phyloP scores from a whole-genome alignment of 1,140 invertebrate species.

The Uloborus diversus region DNA sequence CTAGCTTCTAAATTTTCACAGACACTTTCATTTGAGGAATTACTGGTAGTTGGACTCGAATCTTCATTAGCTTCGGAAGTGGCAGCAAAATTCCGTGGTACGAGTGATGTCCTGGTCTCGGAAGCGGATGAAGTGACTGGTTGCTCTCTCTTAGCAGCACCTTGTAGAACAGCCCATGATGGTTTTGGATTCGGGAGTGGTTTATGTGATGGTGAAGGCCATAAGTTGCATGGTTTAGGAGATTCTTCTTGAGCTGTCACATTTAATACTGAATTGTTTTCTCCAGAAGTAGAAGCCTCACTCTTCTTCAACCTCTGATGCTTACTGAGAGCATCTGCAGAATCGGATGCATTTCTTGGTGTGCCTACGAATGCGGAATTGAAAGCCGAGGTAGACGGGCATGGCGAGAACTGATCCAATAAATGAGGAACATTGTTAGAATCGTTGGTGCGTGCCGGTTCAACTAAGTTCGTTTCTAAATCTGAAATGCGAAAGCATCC shows the following conservation, averaged over 20 bases:
- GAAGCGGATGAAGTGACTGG: slow-evolving; percentile 30
- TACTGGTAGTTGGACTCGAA: slow-evolving; percentile 20
- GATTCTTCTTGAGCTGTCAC: neutral
- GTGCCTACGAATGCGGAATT: neutral
- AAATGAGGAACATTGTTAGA: slow-evolving; percentile 2
- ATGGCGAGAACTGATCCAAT: slow-evolving; percentile 24
- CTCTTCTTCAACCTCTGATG: slow-evolving; percentile 39
- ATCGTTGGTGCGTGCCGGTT: neutral
- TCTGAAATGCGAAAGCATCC: slow-evolving; percentile 11
- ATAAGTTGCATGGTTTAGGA: slow-evolving; percentile 18
- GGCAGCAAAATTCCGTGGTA: slow-evolving; percentile 6
- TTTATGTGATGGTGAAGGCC: slow-evolving; percentile 32
- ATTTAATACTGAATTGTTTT: neutral
- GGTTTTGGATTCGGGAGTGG: slow-evolving; percentile 44
- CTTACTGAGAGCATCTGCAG: neutral
- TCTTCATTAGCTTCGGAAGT: slow-evolving; percentile 24
- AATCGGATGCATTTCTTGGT: neutral
- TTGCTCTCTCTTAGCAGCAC: slow-evolving; percentile 24
- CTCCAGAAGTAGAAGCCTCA: neutral
- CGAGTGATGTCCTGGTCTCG: slow-evolving; percentile 19
- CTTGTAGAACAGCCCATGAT: slow-evolving; percentile 29
- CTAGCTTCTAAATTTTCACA: slow-evolving; percentile 18
- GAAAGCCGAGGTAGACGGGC: slow-evolving; percentile 2
- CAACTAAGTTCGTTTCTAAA: neutral
- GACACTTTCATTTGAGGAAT: slow-evolving; percentile 25